Conservation (phyloP, 2,888 invertebrate species). For the Flexamia atlantica region DNA sequence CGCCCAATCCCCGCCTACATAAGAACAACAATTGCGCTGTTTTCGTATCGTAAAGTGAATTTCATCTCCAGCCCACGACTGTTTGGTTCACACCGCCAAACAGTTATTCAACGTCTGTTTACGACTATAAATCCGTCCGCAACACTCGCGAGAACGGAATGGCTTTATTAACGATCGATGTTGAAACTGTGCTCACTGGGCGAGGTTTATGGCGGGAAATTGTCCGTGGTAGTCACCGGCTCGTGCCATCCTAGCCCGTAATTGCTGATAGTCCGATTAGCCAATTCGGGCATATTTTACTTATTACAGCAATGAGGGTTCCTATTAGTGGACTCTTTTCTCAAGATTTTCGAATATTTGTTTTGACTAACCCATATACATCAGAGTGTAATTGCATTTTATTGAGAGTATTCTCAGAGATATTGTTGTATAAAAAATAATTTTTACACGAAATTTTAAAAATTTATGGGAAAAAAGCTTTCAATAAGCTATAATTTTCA, state of each 20-base stretch:
- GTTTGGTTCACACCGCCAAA: neutral
- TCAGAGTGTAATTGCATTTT: no score
- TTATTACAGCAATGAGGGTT: no score
- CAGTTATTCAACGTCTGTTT: conserved; percentile 22
- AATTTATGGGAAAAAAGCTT: neutral
- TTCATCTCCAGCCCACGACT: neutral
- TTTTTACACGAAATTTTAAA: no score
- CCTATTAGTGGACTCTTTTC: no score
- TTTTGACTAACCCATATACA: no score
- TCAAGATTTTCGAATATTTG: no score
- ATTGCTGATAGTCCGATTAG: neutral
- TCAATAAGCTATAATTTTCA: neutral
- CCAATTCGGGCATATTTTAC: neutral
- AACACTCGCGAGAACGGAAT: no score
- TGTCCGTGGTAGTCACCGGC: neutral
- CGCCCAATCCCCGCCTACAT: conserved; percentile 31
- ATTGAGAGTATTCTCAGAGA: no score
- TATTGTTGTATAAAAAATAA: no score
- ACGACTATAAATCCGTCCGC: neutral
- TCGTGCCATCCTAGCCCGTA: neutral
- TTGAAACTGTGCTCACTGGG: conserved; percentile 18
- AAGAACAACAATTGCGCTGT: conserved; percentile 35
- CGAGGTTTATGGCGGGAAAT: neutral
- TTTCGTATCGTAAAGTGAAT: conserved; percentile 26
- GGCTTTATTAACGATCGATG: neutral